Conservation (phyloP, 2,113 vertebrate genomes). For the Potamarius usumacintae region DNA sequence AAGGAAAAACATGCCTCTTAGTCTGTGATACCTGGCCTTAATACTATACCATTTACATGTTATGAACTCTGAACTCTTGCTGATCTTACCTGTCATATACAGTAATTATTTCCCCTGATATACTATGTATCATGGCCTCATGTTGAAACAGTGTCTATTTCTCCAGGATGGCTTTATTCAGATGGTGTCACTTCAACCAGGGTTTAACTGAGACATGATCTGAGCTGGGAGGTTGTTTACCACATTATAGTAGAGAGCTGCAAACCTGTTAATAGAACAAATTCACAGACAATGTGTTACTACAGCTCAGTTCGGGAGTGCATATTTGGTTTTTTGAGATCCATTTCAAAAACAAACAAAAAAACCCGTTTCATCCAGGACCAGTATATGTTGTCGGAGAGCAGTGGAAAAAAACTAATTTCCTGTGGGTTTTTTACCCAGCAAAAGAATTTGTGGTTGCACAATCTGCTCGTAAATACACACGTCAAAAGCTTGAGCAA, state of each 20-base stretch:
- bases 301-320: background rate
- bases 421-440: slow-evolving; percentile 27
- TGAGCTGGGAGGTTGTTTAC: slow-evolving; percentile 17
- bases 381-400: slow-evolving; percentile 20
- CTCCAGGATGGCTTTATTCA: slow-evolving; percentile 22
- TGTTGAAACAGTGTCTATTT: background rate
- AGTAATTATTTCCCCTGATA: background rate
- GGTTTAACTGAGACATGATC: background rate
- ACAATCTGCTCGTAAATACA: slow-evolving; percentile 46
- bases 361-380: background rate
- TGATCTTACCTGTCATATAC: background rate
- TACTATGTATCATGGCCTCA: background rate
- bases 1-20: background rate
- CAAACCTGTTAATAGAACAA: background rate
- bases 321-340: slow-evolving; percentile 9
- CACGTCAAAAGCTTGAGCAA: slow-evolving; percentile 37
- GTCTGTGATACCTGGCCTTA: background rate
- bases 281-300: background rate
- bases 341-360: background rate
- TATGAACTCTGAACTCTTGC: background rate
- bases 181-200: background rate
- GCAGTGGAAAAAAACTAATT: background rate
- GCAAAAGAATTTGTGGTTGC: slow-evolving; percentile 38
- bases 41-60: background rate
- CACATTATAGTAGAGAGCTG: background rate